Percentiles rank a stretch among this genome's conserved stretches.
phyloP scores from a whole-genome alignment of 2,797 vertebrate species.

The Peromyscus attwateri region DNA sequence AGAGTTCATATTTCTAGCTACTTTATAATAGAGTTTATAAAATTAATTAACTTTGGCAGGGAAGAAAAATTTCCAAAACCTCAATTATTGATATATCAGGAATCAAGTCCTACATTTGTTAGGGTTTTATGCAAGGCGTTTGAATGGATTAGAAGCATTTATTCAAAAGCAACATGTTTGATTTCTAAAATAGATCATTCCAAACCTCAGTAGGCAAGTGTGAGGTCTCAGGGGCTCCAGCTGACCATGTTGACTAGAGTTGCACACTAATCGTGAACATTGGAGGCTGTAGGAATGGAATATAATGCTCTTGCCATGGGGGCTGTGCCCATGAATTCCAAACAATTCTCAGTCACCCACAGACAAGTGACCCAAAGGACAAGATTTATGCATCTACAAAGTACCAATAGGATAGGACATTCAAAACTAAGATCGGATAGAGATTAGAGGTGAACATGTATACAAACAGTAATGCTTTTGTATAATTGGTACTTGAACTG shows the following conservation, averaged over 20 bases:
- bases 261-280: not conserved
- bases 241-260: not conserved
- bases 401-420: not conserved
- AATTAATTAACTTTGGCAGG: constrained; percentile 26
- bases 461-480: not conserved
- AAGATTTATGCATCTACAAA: not conserved
- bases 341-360: not conserved
- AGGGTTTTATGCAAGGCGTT: not conserved
- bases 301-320: not conserved
- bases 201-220: not conserved
- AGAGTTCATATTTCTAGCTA: too few species aligned
- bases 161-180: not conserved
- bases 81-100: not conserved
- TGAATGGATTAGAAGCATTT: constrained; percentile 13
- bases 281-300: not conserved
- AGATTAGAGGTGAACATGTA: not conserved
- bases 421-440: constrained; percentile 16
- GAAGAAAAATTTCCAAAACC: not conserved
- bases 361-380: not conserved
- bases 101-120: not conserved
- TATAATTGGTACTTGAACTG: not conserved
- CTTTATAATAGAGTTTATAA: not conserved
- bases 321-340: not conserved
- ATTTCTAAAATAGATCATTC: not conserved
- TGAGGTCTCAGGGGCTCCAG: not conserved